phyloP scores from a whole-genome alignment of 2,113 vertebrate species.

The Promerops cafer region DNA sequence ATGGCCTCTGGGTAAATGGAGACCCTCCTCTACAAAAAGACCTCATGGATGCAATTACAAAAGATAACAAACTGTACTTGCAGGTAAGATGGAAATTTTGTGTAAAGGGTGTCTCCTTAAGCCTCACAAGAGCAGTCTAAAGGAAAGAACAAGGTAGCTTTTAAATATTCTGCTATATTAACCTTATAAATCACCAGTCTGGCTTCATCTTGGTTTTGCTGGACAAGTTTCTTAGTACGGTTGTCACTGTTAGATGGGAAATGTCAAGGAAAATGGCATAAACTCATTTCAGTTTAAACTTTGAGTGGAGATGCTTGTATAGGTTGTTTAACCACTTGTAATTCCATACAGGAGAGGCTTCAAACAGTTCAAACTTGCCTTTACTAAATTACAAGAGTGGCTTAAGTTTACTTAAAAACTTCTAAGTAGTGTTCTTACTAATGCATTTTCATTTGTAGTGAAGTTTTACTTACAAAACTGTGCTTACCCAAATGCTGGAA shows the following conservation, averaged over 20 bases:
- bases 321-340: fast-evolving
- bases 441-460: not conserved
- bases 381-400: not conserved
- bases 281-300: not conserved
- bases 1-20: conserved; percentile 78
- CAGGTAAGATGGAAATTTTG: conserved; percentile 78
- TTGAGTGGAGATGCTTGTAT: not conserved
- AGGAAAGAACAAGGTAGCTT: not conserved
- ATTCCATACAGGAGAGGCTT: not conserved
- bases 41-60: conserved; percentile 95
- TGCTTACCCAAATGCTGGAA: not conserved
- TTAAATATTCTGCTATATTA: not conserved
- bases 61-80: conserved; percentile 97
- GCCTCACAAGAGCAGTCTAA: not conserved
- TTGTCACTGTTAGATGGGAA: not conserved
- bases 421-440: fast-evolving
- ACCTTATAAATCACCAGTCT: not conserved
- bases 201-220: not conserved
- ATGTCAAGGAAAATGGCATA: not conserved
- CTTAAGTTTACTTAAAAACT: not conserved
- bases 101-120: not conserved
- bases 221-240: not conserved
- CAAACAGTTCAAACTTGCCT: not conserved
- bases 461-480: not conserved
- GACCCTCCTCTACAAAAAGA: conserved; percentile 97